Base-by-base conservation (phyloP, 1,140 invertebrate genomes). In the Drosophila ercepeae region DNA sequence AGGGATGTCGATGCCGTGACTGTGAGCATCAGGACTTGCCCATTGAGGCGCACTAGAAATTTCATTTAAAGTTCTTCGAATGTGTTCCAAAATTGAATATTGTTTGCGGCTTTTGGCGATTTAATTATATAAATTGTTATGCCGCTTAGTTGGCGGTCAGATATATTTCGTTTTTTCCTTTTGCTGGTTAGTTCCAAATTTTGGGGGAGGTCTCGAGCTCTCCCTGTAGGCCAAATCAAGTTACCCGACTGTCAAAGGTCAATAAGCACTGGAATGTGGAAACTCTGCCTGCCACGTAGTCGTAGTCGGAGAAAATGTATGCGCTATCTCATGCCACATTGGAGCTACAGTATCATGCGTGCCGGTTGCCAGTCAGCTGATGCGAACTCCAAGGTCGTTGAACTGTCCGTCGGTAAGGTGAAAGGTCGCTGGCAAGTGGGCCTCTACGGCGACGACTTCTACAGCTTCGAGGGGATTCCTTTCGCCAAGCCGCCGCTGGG, bases 401-500 rank as follows among this genome's bases (percentile, higher is more conserved):
- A 84, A 14, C 51, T 76, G 23, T 71, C 86, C 1, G n/a, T 88
- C 42, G 89, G 89, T 3, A 63, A 29, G 14, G 69, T 91, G 2
- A 59, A 57, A 49, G 91, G 91, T 23, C 78, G 44, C 25, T 36
- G 48, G 6, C 61, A 76, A 44, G 1, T 14, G 3, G 81, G 79
- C 2, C 32, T 75, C n/a, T 70, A 75, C 6, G 83, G 81, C 0
- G 51, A 77, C 52, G 18, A 39, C 0, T 92, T 78, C 54, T 89
- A 83, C 36, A 91, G 90, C 32, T 93, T 92, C 23, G 74, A 92
- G 65, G 93, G 94, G 5, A 94, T 95, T 64, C 95, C 95, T 0
- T 95, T 92, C 84, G 94, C 93, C 2, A 93, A 93, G 69, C 94
- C 95, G 1, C 95, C 95, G 0, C 32, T 95, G 5, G 93, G 93